Conservation (phyloP, 2,797 vertebrate species). For the Hippopotamyrus pictus region DNA sequence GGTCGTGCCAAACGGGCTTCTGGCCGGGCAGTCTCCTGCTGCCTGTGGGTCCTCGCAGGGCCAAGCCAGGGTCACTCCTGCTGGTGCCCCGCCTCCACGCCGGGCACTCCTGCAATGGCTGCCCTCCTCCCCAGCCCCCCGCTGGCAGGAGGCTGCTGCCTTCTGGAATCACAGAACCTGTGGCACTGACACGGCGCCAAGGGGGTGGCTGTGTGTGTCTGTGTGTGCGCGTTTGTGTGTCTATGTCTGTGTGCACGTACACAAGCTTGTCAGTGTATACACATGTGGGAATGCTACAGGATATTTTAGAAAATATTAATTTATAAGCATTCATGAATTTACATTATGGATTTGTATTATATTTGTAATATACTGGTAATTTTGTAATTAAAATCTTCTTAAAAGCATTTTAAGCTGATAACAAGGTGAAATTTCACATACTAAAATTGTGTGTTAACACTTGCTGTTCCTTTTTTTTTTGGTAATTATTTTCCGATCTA, state of each 20-base stretch:
- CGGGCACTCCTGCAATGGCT: slow-evolving; percentile 60
- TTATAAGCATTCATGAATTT: background rate
- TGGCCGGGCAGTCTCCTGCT: slow-evolving; percentile 78
- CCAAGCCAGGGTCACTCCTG: slow-evolving; percentile 66
- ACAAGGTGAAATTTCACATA: background rate
- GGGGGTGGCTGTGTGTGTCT: background rate
- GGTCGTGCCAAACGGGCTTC: slow-evolving; percentile 76
- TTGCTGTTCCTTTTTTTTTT: background rate
- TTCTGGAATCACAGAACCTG: slow-evolving; percentile 15
- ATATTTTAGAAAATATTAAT: background rate
- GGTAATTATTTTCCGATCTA: background rate
- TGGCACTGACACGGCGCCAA: background rate
- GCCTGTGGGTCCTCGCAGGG: slow-evolving; percentile 69
- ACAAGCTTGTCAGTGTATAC: background rate
- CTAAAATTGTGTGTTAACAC: background rate
- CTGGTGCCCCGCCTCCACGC: slow-evolving; percentile 71
- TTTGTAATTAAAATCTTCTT: background rate
- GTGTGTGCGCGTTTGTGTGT: background rate
- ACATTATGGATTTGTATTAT: background rate
- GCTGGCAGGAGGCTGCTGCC: background rate
- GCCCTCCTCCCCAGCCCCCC: slow-evolving; percentile 57
- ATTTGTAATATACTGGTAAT: background rate
- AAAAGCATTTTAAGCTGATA: background rate
- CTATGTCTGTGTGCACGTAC: background rate
- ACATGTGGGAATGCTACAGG: background rate